Evolutionary conservation across 2,888 invertebrate species (phyloP).

Genomic region (Cremastinae sp.): DNA sequence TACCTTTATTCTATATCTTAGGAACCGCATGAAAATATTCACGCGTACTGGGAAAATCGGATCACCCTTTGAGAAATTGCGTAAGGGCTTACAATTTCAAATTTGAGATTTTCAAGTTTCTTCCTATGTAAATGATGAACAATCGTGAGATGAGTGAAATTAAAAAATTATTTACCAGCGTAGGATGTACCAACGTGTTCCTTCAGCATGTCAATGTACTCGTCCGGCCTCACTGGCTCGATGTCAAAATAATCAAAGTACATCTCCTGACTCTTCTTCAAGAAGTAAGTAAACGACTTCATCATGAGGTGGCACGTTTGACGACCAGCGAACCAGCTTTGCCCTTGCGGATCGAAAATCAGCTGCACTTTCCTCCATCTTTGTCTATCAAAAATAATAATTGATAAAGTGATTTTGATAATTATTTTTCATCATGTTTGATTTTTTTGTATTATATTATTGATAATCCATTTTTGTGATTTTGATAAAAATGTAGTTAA

Average conservation of each 20-base stretch:
- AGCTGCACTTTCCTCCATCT: slow-evolving; percentile 87
- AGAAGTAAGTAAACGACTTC: slow-evolving; percentile 85
- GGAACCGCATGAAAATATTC: too few relatives aligned
- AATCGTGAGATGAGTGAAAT: not conserved
- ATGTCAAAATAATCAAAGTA: slow-evolving; percentile 84
- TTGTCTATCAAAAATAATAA: slow-evolving; percentile 81
- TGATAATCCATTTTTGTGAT: too few relatives aligned
- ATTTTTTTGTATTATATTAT: slow-evolving; percentile 21
- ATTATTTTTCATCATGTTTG: not conserved
- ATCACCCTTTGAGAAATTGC: too few relatives aligned
- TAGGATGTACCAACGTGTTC: slow-evolving; percentile 82
- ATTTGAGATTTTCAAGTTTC: too few relatives aligned
- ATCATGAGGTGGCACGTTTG: slow-evolving; percentile 90
- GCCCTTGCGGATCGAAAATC: slow-evolving; percentile 89
- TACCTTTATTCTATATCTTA: too few relatives aligned
- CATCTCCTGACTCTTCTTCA: slow-evolving; percentile 80
- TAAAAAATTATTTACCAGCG: slow-evolving; percentile 81
- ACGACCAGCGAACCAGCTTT: slow-evolving; percentile 84
- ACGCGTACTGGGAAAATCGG: too few relatives aligned
- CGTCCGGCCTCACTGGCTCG: slow-evolving; percentile 73
- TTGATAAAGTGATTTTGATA: not conserved
- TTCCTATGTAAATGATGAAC: too few relatives aligned
- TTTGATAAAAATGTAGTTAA: too few relatives aligned
- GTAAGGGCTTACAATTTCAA: too few relatives aligned
- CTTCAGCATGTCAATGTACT: slow-evolving; percentile 75